Conservation (phyloP, 2,797 vertebrate species). For the Darevskia mixta region DNA sequence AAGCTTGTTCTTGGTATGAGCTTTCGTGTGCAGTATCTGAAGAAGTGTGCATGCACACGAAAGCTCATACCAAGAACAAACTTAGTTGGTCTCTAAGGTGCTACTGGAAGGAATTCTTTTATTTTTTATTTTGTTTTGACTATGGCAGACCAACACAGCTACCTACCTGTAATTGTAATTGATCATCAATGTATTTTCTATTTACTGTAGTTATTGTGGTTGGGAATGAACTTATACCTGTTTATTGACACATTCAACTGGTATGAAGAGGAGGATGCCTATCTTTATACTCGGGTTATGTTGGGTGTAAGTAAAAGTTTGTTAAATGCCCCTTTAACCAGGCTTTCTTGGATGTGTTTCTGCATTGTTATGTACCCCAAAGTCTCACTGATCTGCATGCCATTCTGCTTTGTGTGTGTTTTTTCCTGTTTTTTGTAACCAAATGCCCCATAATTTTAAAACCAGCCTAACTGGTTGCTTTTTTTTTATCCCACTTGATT, state of each 20-base stretch:
- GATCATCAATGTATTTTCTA: conserved; percentile 48
- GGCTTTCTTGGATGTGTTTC: not conserved
- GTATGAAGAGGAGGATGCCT: conserved; percentile 81
- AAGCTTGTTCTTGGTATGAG: too few relatives aligned
- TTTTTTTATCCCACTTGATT: not conserved
- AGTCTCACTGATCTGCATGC: not conserved
- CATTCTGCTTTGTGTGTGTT: not conserved
- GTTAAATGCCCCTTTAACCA: conserved; percentile 17
- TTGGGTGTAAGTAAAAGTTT: conserved; percentile 81
- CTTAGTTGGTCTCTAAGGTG: too few relatives aligned
- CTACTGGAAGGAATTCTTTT: too few relatives aligned
- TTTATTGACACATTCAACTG: conserved; percentile 81
- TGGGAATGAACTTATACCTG: conserved; percentile 82
- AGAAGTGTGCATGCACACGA: too few relatives aligned
- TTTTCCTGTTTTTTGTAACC: not conserved
- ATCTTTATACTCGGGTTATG: conserved; percentile 82
- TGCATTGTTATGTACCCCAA: conserved; percentile 22
- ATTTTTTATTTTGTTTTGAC: too few relatives aligned
- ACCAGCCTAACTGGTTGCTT: not conserved
- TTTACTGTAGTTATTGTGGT: conserved; percentile 78
- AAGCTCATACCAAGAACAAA: too few relatives aligned
- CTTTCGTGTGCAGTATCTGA: too few relatives aligned
- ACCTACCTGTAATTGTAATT: not conserved
- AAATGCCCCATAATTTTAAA: not conserved
- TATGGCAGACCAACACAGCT: too few relatives aligned